phyloP scores from a whole-genome alignment of 1,140 invertebrate species.

The Orchesella cincta region DNA sequence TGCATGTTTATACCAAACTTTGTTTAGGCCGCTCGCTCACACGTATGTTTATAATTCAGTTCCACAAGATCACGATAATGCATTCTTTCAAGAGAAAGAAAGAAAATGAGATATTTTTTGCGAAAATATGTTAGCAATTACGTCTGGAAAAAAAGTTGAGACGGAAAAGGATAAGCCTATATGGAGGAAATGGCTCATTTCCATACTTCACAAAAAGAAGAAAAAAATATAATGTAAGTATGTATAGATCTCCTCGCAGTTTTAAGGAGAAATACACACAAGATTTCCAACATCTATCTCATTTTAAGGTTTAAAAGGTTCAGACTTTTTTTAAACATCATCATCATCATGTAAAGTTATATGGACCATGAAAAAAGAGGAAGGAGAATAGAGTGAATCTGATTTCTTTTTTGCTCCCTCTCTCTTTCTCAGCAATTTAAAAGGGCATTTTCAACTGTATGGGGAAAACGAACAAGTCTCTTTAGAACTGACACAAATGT shows the following conservation, averaged over 20 bases:
- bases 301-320: too few species aligned
- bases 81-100: too few species aligned
- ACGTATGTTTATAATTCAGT: too few species aligned
- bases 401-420: slow-evolving; percentile 20
- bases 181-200: slow-evolving; percentile 7
- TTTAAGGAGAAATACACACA: too few species aligned
- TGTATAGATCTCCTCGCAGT: too few species aligned
- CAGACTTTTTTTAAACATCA: not conserved
- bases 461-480: not conserved
- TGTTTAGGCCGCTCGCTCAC: too few species aligned
- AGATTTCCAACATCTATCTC: too few species aligned
- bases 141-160: not conserved
- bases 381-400: too few species aligned
- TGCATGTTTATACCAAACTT: slow-evolving; percentile 1
- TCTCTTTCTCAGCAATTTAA: slow-evolving; percentile 20
- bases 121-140: slow-evolving; percentile 22
- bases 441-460: not conserved
- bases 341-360: slow-evolving; percentile 20
- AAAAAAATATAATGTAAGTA: not conserved
- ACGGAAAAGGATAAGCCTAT: not conserved
- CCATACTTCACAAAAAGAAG: slow-evolving; percentile 1
- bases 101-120: not conserved
- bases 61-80: too few species aligned
- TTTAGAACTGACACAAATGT: not conserved
- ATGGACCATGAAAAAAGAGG: slow-evolving; percentile 28